These are phyloP conservation scores for Chroicocephalus ridibundus DNA, from an alignment of 2,113 vertebrate species.

Conservation along the genomic window DNA sequence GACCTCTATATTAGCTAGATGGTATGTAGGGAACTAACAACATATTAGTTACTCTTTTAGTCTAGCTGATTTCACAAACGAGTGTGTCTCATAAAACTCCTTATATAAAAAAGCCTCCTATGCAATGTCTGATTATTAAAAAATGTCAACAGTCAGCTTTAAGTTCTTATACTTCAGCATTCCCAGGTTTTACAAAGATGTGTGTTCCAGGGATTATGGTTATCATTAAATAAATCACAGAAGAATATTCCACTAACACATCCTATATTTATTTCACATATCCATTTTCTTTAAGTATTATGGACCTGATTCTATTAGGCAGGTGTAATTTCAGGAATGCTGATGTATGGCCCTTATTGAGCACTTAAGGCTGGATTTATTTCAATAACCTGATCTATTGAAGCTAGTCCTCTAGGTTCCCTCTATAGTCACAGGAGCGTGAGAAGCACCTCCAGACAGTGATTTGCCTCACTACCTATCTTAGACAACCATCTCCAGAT, in stretches of 20 bases:
- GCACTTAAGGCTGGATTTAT: not conserved
- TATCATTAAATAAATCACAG: slow-evolving; percentile 13
- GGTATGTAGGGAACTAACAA: not conserved
- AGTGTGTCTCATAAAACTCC: not conserved
- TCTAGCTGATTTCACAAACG: not conserved
- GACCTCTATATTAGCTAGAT: not conserved
- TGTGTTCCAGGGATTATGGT: not conserved
- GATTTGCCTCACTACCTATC: not conserved
- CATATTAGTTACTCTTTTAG: not conserved
- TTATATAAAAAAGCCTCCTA: not conserved
- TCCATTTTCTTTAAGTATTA: not conserved
- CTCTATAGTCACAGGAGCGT: not conserved
- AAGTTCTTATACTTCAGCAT: not conserved
- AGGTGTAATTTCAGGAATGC: slow-evolving; percentile 16
- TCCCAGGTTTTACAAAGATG: slow-evolving; percentile 25
- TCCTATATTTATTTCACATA: not conserved
- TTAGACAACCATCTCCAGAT: slow-evolving; percentile 23
- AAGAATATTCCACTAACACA: not conserved
- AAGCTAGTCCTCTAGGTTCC: not conserved
- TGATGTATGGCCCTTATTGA: not conserved
- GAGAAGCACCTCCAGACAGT: not conserved
- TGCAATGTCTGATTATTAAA: not conserved
- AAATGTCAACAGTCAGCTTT: not conserved
- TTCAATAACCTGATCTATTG: not conserved
- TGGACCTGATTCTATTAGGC: not conserved